phyloP scores from a whole-genome alignment of 2,797 vertebrate genomes.

The Philypnodon macrostomus region DNA sequence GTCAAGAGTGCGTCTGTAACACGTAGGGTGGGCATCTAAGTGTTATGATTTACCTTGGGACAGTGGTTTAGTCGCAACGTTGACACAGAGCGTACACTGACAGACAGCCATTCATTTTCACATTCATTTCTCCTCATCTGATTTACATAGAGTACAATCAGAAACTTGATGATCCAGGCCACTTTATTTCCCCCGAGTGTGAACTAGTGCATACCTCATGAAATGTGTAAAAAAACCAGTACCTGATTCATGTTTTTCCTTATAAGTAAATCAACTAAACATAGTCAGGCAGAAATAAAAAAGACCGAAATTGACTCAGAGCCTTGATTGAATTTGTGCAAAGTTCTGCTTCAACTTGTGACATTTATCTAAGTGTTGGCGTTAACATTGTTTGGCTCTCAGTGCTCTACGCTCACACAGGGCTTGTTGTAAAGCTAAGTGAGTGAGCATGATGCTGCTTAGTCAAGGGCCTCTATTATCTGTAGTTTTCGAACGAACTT shows the following conservation, averaged over 20 bases:
- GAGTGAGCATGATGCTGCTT: slow-evolving; percentile 62
- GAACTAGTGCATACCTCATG: too few relatives aligned
- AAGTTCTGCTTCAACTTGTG: slow-evolving; percentile 60
- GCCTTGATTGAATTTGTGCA: slow-evolving; percentile 55
- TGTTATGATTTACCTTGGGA: too few relatives aligned
- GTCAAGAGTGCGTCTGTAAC: too few relatives aligned
- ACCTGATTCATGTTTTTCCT: neutral
- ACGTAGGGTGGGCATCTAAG: too few relatives aligned
- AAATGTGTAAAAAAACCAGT: too few relatives aligned
- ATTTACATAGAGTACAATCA: too few relatives aligned
- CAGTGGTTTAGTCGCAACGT: too few relatives aligned
- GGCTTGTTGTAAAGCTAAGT: slow-evolving; percentile 63
- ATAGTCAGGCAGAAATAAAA: slow-evolving; percentile 13
- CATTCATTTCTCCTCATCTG: too few relatives aligned
- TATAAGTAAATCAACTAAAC: slow-evolving; percentile 3
- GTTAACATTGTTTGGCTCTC: slow-evolving; percentile 53
- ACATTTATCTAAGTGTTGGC: slow-evolving; percentile 54
- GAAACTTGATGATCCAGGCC: too few relatives aligned
- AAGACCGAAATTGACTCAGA: slow-evolving; percentile 19
- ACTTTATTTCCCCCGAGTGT: too few relatives aligned
- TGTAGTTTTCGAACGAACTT: slow-evolving; percentile 13
- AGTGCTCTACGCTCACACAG: slow-evolving; percentile 49
- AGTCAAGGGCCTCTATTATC: slow-evolving; percentile 33
- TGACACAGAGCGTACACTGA: too few relatives aligned
- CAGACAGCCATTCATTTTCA: too few relatives aligned